phyloP scores from a whole-genome alignment of 2,888 invertebrate genomes.

The Andrena minutula region DNA sequence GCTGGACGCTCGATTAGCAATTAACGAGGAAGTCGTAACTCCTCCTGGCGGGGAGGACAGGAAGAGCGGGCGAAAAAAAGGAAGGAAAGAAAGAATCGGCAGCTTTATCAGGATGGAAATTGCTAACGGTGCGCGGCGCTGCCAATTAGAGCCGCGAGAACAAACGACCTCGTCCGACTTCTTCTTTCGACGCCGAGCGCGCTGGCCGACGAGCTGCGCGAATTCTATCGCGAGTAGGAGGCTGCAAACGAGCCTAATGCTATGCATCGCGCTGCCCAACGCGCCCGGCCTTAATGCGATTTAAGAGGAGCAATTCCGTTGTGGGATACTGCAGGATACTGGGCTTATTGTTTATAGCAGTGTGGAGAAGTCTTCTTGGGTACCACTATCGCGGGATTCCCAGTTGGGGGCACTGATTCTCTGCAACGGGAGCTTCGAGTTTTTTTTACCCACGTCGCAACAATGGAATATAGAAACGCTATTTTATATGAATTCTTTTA shows the following conservation, averaged over 20 bases:
- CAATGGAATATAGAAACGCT: too few species aligned
- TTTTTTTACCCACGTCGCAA: too few species aligned
- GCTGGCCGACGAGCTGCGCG: conserved; percentile 48
- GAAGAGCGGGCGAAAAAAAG: neutral
- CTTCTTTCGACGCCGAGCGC: conserved; percentile 67
- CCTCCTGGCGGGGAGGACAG: conserved; percentile 43
- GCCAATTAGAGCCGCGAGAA: conserved; percentile 82
- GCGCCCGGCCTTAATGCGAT: conserved; percentile 37
- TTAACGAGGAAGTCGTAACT: conserved; percentile 82
- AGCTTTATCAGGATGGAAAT: conserved; percentile 83
- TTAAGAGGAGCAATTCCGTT: conserved; percentile 43
- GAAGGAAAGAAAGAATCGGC: conserved; percentile 57
- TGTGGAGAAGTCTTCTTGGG: conserved; percentile 3
- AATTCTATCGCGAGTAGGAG: conserved; percentile 62
- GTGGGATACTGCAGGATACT: neutral
- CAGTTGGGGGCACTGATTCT: too few species aligned
- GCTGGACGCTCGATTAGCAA: conserved; percentile 78
- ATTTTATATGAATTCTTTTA: too few species aligned
- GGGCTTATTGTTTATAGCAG: conserved; percentile 21
- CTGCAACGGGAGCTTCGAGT: too few species aligned
- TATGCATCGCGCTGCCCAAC: conserved; percentile 12
- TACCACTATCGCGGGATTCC: too few species aligned
- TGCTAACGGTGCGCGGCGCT: conserved; percentile 81
- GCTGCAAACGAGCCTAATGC: conserved; percentile 39
- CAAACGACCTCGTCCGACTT: conserved; percentile 80